These are phyloP conservation scores for Nipponia nippon DNA, from an alignment of 2,113 vertebrate species.

Conservation along the genomic window DNA sequence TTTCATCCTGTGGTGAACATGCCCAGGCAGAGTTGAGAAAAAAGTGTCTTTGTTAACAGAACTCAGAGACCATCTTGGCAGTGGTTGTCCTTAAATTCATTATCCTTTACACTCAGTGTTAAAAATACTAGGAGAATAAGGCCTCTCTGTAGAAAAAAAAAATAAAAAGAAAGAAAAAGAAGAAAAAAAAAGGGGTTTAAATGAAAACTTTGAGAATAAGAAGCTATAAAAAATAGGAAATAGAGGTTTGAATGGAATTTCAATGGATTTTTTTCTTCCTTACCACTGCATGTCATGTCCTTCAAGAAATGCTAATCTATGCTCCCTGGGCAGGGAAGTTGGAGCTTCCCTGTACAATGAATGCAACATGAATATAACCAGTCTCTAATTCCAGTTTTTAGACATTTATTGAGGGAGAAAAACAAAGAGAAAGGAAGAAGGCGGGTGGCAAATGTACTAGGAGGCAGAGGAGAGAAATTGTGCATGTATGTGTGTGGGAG, in stretches of 20 bases:
- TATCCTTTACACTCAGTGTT: not conserved
- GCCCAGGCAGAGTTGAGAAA: not conserved
- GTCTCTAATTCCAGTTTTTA: not conserved
- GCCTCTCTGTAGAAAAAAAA: not conserved
- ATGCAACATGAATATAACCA: not conserved
- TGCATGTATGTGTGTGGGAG: not conserved
- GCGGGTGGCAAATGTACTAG: not conserved
- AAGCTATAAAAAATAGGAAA: not conserved
- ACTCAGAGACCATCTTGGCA: not conserved
- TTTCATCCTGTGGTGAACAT: not conserved
- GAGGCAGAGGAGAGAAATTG: slow-evolving; percentile 21
- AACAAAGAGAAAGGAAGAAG: not conserved
- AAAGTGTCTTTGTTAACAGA: not conserved
- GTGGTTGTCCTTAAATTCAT: not conserved
- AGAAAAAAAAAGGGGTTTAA: not conserved
- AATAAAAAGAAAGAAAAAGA: not conserved
- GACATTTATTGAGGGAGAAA: not conserved
- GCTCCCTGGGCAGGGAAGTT: not conserved
- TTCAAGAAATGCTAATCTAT: not conserved
- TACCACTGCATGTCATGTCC: not conserved
- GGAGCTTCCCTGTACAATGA: not conserved
- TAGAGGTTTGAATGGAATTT: not conserved
- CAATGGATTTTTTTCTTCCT: not conserved
- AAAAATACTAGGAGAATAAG: not conserved
- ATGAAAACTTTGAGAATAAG: not conserved